Percentiles rank a stretch among this genome's conserved stretches.
phyloP scores from a whole-genome alignment of 2,113 vertebrate genomes.

The Desmodus rotundus region DNA sequence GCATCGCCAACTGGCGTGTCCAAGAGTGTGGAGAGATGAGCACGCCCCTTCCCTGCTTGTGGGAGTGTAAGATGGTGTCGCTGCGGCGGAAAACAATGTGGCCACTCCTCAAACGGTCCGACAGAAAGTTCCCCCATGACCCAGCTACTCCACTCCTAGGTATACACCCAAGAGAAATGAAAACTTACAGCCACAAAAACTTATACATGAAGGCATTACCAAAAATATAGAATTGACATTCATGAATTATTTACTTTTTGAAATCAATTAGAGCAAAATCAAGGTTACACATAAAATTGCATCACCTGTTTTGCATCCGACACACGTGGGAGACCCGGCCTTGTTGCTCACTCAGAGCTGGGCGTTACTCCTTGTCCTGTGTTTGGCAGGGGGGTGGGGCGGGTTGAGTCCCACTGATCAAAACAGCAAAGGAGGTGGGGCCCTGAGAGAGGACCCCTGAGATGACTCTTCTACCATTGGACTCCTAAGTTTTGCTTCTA shows the following conservation, averaged over 20 bases:
- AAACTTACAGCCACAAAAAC: not conserved
- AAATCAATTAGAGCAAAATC: not conserved
- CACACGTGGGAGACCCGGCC: fast-evolving
- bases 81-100: too few relatives aligned
- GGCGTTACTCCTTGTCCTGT: not conserved
- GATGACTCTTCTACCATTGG: too few relatives aligned
- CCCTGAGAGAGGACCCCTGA: not conserved
- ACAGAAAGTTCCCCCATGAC: fast-evolving
- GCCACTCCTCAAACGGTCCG: not conserved
- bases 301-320: fast-evolving
- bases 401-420: not conserved
- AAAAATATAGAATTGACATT: not conserved
- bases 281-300: not conserved
- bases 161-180: not conserved
- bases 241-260: not conserved
- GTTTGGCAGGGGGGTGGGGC: not conserved
- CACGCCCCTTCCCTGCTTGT: not conserved
- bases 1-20: not conserved
- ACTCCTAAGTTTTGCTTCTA: not conserved
- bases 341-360: not conserved
- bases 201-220: not conserved
- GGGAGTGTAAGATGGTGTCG: not conserved
- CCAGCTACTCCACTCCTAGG: not conserved
- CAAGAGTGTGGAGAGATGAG: not conserved
- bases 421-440: not conserved